A percentile compares a stretch with the other conserved stretches of the same genome.
Conservation (phyloP, 2,113 vertebrate species). For the Saccopteryx leptura region DNA sequence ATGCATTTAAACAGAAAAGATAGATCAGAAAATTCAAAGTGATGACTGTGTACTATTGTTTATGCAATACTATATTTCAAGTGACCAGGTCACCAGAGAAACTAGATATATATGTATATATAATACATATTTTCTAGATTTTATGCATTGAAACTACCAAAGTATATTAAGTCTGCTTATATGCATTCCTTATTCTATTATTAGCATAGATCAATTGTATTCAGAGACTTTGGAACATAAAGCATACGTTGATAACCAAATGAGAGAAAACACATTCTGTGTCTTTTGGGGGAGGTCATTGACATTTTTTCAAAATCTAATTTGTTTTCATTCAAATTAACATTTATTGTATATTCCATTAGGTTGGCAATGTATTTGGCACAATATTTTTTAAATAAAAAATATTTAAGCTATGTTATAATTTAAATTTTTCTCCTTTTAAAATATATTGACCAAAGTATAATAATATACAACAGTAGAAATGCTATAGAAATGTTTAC, state of each 20-base stretch:
- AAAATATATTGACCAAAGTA: background rate
- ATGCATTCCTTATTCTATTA: conserved; percentile 55
- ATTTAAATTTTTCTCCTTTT: background rate
- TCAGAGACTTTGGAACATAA: conserved; percentile 40
- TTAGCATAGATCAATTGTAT: conserved; percentile 52
- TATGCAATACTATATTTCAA: conserved; percentile 63
- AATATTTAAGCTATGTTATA: background rate
- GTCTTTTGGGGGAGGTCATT: background rate
- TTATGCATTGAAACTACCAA: conserved; percentile 63
- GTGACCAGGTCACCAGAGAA: conserved; percentile 65
- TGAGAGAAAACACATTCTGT: background rate
- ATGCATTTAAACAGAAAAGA: conserved; percentile 69
- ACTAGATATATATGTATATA: conserved; percentile 61
- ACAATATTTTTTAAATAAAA: background rate
- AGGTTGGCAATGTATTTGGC: background rate
- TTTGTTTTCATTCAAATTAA: conserved; percentile 53
- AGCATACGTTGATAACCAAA: conserved; percentile 1
- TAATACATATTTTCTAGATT: conserved; percentile 65
- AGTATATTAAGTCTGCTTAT: conserved; percentile 70
- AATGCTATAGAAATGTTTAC: too few relatives aligned
- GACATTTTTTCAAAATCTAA: background rate
- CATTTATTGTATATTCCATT: background rate
- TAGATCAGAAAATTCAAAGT: conserved; percentile 69
- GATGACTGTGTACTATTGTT: conserved; percentile 63
- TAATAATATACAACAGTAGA: background rate